Conservation (phyloP, 2,888 invertebrate species). For the Sepiola atlantica region DNA sequence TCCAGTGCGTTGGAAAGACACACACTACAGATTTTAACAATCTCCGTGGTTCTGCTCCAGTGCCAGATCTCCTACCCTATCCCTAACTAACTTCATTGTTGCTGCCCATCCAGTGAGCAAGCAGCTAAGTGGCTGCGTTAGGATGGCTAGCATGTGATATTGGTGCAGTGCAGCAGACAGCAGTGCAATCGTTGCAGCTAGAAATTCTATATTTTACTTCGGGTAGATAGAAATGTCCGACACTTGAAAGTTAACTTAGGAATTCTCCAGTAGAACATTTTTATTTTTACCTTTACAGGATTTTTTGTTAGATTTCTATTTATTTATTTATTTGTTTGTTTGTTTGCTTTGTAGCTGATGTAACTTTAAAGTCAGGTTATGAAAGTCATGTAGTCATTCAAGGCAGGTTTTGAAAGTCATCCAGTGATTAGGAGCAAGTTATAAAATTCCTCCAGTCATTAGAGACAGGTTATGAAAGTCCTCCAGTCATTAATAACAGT, state of each 20-base stretch:
- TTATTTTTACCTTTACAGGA: neutral
- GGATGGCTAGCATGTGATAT: conserved; percentile 7
- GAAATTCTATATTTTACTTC: neutral
- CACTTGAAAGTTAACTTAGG: neutral
- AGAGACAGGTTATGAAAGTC: too few relatives aligned
- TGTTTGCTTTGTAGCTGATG: too few relatives aligned
- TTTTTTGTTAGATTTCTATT: neutral
- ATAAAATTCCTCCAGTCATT: too few relatives aligned
- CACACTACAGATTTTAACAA: neutral
- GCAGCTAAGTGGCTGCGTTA: neutral
- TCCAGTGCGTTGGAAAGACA: neutral
- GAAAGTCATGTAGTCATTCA: too few relatives aligned
- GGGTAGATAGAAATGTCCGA: conserved; percentile 4
- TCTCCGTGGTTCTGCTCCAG: neutral
- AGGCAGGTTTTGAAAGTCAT: too few relatives aligned
- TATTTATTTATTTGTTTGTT: too few relatives aligned
- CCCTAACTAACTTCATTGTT: neutral
- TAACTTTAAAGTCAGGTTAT: too few relatives aligned
- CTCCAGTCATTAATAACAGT: too few relatives aligned
- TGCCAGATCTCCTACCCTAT: neutral
- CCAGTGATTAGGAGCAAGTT: too few relatives aligned
- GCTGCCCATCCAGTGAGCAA: neutral
- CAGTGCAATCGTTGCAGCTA: conserved; percentile 7
- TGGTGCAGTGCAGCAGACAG: conserved; percentile 32
- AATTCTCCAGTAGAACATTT: neutral